Percentiles rank a stretch among this genome's conserved stretches.
These are phyloP conservation scores for Chrysoperla carnea DNA, from an alignment of 1,140 invertebrate genomes.

Conservation along the genomic window DNA sequence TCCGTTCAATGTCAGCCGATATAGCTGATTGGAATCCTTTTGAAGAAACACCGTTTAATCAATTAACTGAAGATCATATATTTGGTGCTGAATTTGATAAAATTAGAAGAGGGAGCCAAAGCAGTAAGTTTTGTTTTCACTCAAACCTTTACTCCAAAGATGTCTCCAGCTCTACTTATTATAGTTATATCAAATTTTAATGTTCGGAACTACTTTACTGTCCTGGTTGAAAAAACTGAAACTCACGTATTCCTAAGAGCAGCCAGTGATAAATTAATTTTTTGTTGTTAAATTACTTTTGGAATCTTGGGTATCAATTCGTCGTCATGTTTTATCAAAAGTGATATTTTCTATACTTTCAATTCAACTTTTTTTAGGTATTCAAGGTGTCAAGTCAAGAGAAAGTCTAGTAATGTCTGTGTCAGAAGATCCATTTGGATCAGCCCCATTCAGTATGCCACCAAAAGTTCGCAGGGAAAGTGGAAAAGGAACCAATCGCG, in stretches of 20 bases:
- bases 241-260: too few species aligned
- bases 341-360: too few species aligned
- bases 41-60: constrained; percentile 48
- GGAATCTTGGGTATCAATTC: too few species aligned
- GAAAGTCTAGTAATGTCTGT: constrained; percentile 59
- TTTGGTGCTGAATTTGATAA: constrained; percentile 79
- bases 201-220: too few species aligned
- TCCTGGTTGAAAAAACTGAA: too few species aligned
- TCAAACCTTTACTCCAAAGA: too few species aligned
- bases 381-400: constrained; percentile 55
- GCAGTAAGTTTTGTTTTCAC: constrained; percentile 36
- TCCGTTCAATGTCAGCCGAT: constrained; percentile 38
- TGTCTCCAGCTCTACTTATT: too few species aligned
- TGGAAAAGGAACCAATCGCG: constrained; percentile 13
- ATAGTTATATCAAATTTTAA: too few species aligned
- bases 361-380: constrained; percentile 36
- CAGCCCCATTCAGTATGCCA: constrained; percentile 62
- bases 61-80: constrained; percentile 65
- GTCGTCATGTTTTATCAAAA: too few species aligned
- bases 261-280: too few species aligned
- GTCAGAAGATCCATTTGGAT: constrained; percentile 63
- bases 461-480: constrained; percentile 25
- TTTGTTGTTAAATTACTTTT: too few species aligned
- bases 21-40: constrained; percentile 70
- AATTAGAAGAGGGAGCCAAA: constrained; percentile 58